Base-by-base conservation (phyloP, 2,797 vertebrate species). In the Pseudocheirus occidentalis region DNA sequence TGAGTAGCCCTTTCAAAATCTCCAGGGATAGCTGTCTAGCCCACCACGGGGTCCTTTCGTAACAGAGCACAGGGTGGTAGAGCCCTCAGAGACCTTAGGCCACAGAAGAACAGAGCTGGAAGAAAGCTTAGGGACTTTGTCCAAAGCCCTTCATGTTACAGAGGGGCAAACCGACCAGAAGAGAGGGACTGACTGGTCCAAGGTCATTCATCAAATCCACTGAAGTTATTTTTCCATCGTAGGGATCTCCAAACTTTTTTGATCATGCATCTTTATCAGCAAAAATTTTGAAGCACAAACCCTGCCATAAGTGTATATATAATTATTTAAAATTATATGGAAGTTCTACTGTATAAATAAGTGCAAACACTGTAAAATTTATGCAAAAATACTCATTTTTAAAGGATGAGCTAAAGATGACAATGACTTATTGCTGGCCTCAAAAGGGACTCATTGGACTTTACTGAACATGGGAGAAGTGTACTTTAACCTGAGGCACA, bases 1-100 rank as follows among this genome's bases (percentile, higher is more conserved):
- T 96, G 92, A 97, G 96, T 95, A 57, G 3, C 1, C 50, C 55
- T 87, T 87, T 87, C 40, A 7, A 87, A 87, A 87, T n/a, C 9
- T 50, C 46, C 11, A 0, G 0, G 1, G 29, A 55, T 53, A 40
- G 52, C 50, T 52, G 55, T 16, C 1, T 31, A 27, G 90, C 40
- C 40, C 57, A 18, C 4, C 2, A 21, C 14, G 54, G 50, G 91
- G n/a, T 1, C 1, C 28, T 13, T n/a, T 0, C 54, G 29, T 28
- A 29, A 0, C n/a, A 62, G 62, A 16, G 34, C 31, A 62, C 29
- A 62, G 31, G 12, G 31, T 62, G 59, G 3, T 4, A n/a, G 59
- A 66, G 12, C 62, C 62, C 31, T 13, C 14, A n/a, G 34, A n/a
- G 16, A 73, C 62, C 34, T 18, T 18, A n/a, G 34, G n/a, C 5